A percentile compares a stretch with the other conserved stretches of the same genome.
phyloP scores from a whole-genome alignment of 2,113 vertebrate species.

The Protobothrops mucrosquamatus region DNA sequence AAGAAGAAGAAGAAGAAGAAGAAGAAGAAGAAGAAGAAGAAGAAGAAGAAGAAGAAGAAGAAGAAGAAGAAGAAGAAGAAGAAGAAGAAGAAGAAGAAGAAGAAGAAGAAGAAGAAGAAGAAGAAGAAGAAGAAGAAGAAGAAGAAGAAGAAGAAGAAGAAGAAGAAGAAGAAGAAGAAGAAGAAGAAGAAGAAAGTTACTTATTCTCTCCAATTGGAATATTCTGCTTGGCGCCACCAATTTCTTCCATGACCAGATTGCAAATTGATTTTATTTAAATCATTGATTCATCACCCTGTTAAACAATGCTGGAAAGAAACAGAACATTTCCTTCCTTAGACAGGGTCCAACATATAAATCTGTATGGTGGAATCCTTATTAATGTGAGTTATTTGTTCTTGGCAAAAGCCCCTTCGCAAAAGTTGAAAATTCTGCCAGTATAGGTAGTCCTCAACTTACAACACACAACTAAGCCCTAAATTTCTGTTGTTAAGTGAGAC shows the following conservation, averaged over 20 bases:
- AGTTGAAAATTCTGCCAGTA: neutral
- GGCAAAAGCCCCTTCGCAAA: neutral
- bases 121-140: too few relatives aligned
- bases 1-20: too few relatives aligned
- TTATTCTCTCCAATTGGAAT: neutral
- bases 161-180: neutral
- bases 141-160: too few relatives aligned
- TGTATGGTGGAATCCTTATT: neutral
- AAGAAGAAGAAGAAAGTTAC: neutral
- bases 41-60: too few relatives aligned
- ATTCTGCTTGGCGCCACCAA: neutral
- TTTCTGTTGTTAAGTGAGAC: too few relatives aligned
- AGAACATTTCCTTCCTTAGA: slow-evolving; percentile 25
- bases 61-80: too few relatives aligned
- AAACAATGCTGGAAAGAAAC: neutral
- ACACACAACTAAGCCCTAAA: too few relatives aligned
- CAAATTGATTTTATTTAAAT: neutral
- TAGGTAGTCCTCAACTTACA: too few relatives aligned
- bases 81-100: too few relatives aligned
- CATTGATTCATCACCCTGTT: neutral
- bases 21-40: too few relatives aligned
- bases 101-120: too few relatives aligned
- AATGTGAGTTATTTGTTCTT: slow-evolving; percentile 7
- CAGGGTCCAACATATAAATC: slow-evolving; percentile 9
- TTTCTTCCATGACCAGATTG: neutral